phyloP scores from a whole-genome alignment of 2,797 vertebrate genomes.

The Oryzias dopingdopingensis region DNA sequence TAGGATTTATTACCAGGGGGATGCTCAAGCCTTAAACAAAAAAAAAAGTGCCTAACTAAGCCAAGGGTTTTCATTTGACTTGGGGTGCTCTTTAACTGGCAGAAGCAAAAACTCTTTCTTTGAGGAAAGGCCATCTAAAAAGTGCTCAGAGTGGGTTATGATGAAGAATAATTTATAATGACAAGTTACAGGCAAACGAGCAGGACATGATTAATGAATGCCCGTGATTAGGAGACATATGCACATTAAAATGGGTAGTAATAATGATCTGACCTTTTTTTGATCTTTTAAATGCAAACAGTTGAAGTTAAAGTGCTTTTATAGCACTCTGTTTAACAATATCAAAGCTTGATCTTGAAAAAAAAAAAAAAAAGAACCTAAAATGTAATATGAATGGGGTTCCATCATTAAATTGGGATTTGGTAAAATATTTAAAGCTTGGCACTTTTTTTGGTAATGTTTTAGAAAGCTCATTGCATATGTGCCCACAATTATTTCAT shows the following conservation, averaged over 20 bases:
- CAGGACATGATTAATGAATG: not conserved
- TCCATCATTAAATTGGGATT: not conserved
- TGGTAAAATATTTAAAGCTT: not conserved
- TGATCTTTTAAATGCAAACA: not conserved
- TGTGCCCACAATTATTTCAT: slow-evolving; percentile 4
- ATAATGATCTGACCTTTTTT: not conserved
- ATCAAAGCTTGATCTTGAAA: not conserved
- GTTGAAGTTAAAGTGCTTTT: not conserved
- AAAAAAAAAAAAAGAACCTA: not conserved
- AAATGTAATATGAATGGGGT: not conserved
- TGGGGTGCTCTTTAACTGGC: too few relatives aligned
- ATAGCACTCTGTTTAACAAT: not conserved
- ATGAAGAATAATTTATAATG: not conserved
- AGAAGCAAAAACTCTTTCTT: slow-evolving; percentile 6
- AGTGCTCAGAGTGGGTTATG: too few relatives aligned
- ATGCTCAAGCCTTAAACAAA: not conserved
- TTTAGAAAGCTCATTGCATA: not conserved
- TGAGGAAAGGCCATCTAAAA: slow-evolving; percentile 1
- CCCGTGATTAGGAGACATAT: not conserved
- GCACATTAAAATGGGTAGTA: not conserved
- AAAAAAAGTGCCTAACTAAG: not conserved
- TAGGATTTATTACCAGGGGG: not conserved
- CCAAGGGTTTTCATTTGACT: too few relatives aligned
- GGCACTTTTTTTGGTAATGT: not conserved
- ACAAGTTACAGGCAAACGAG: not conserved